Evolutionary conservation across 2,888 invertebrate genomes (phyloP), one percentile per base, ranked within the genome.

Genomic region (Galerucella calmariensis): DNA sequence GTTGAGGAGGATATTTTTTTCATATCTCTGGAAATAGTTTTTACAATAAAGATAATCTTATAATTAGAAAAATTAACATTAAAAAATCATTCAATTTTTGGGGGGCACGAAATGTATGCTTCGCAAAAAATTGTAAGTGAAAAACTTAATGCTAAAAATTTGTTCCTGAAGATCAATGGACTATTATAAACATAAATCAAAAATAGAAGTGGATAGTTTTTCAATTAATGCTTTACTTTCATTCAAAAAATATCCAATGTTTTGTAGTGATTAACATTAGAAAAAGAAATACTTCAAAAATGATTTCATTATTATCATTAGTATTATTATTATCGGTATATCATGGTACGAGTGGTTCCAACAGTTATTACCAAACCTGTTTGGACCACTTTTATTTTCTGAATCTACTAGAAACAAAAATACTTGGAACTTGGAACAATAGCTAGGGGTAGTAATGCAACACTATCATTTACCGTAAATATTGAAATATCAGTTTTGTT

Each of bases 1-100:
- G 79, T 80, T 80, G 81, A 78, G 81, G 80, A 79, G 80, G 79
- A 79, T 79, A 78, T 78, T 77, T 79, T 79, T 73, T 77, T 67
- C 48, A 62, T 24, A 51, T 66, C 77, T 77, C 80, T 81, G 81
- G 81, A 80, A 80, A 79, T 75, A 79, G 35, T 71, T 77, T 74
- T 70, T 62, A 74, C 58, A 67, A 67, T 51, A 67, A 66, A 53
- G 59, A 16, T 48, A 46, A 69, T 46, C 68, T 66, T 67, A 74
- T 46, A 53, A 70, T 74, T 71, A 71, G 35, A 59, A 70, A 61
- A 44, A 69, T 62, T 35, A 59, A 61, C 67, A 67, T 62, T 62
- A 59, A 56, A 35, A 41, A 41, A 41, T 41, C 61, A 66, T 66
- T 67, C 20, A 46, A 59, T 67, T 71, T 74, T 67, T 14, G 69